Evolutionary conservation across 2,113 vertebrate genomes (phyloP), one percentile per base, ranked within the genome.

Genomic region (Hipposideros armiger): DNA sequence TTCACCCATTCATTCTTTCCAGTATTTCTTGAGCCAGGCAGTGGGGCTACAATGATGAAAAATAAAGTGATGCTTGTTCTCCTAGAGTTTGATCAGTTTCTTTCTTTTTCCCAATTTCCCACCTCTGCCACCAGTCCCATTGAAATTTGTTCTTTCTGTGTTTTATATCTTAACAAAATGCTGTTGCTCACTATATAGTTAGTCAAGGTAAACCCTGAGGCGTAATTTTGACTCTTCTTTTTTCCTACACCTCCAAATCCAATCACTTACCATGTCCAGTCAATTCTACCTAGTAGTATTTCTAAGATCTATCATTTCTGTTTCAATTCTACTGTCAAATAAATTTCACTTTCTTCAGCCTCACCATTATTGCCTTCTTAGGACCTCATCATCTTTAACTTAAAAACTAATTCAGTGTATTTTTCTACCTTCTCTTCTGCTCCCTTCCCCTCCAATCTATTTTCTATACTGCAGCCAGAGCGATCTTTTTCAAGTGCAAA

Each of bases 401-500:
- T 67, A 78, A 73, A 94, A 80, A 90, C 1, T 0, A 70, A 85
- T 42, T 92, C 16, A 76, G 4, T 87, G 13, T 26, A 24, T 76
- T 81, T 40, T 45, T n/a, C 36, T 83, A 7, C 4, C 16, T 73
- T 73, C 30, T 89, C 4, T 82, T 13, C 36, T 73, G 13, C n/a
- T 83, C n/a, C 36, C 7, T 67, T 81, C 2, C 36, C 5, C 11
- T 92, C 11, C 11, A 66, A 28, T 69, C 24, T 66, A 7, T 64
- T 90, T 76, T 96, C 66, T 92, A 47, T 8, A 42, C 13, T 70
- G 16, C 6, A 86, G 16, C 11, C 24, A 56, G 36, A 89, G 42
- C 28, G 4, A 24, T 78, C 4, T 80, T 92, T 90, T 58, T 94
- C 50, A 88, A 94, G 16, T 67, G 8, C 26, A 96, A 81, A 60